Base-by-base conservation (phyloP, 2,888 invertebrate genomes). In the Synergus itoensis region DNA sequence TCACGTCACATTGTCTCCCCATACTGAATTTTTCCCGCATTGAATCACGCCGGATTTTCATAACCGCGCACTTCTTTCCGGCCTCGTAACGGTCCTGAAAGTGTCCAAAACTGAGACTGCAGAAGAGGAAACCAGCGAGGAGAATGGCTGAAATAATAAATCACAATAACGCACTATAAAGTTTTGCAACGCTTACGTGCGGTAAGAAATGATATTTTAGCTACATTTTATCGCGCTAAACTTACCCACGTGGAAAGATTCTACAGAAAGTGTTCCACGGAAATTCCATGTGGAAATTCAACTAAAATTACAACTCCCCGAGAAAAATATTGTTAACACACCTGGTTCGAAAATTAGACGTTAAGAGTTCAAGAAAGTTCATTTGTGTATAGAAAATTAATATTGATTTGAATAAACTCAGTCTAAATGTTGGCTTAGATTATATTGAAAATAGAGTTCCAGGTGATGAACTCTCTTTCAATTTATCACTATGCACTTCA, bases 1-100 rank as follows among this genome's bases (percentile, higher is more conserved):
- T 53, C 40, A 73, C 57, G 16, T 60, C 60, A 57, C 60, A 76
- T 76, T 76, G 67, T 69, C 45, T 28, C 48, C n/a, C 41, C n/a
- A 65, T 9, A 9, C 40, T 41, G 41, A 8, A 21, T 69, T 28
- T 69, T 45, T 43, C 43, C 21, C 11, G 1, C 21, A 1, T 21
- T 45, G 45, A 48, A 69, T 69, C 45, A 18, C 45, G 28, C 21
- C 67, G 45, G 45, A 69, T 69, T 69, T 69, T 69, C 45, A 69
- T 69, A 48, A 69, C 45, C 63, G 36, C 36, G 36, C 40, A 63
- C 36, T 63, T 63, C 63, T 63, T 63, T 28, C 63, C 36, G 63
- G 36, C 28, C 28, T 9, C 14, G 36, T 14, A 11, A 7, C 63
- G 12, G 1, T 36, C 36, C 16, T 63, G 14, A 14, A 40, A 36